phyloP scores from a whole-genome alignment of 2,888 invertebrate species.

The Gastracanthus pulcherrimus region DNA sequence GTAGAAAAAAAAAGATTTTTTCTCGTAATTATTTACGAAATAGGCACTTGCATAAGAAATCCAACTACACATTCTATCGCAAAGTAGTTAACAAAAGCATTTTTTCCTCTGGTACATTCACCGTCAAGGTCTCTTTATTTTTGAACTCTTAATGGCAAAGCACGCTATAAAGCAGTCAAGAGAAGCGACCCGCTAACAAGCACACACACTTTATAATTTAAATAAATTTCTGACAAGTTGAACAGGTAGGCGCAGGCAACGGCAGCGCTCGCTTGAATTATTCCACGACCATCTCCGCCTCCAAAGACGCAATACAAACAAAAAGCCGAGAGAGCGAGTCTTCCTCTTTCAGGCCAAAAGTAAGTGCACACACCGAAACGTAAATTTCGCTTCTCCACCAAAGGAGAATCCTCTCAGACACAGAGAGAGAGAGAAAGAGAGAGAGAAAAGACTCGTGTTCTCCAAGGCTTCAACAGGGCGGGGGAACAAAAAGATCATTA shows the following conservation, averaged over 20 bases:
- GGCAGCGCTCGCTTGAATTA: conserved; percentile 38
- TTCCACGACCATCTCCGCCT: conserved; percentile 36
- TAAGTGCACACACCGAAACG: conserved; percentile 42
- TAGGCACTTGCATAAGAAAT: no score
- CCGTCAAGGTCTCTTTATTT: conserved; percentile 15
- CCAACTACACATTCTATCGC: no score
- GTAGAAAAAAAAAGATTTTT: no score
- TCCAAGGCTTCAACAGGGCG: background rate
- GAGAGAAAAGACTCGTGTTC: background rate
- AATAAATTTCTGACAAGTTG: conserved; percentile 55
- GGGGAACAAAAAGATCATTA: conserved; percentile 59
- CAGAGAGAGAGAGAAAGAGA: background rate
- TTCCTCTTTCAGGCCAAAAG: conserved; percentile 29
- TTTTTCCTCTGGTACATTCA: conserved; percentile 25
- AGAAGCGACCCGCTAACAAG: conserved; percentile 29
- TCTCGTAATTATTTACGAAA: no score
- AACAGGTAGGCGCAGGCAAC: conserved; percentile 10
- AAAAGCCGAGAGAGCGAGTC: background rate
- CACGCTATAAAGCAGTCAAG: conserved; percentile 36
- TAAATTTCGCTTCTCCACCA: conserved; percentile 42
- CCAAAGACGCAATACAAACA: background rate
- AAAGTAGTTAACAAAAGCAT: background rate
- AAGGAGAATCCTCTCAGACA: background rate
- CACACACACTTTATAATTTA: conserved; percentile 47
- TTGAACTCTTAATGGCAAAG: conserved; percentile 33